These are phyloP conservation scores for Linnaemya vulpina DNA, from an alignment of 2,888 invertebrate genomes.

Conservation along the genomic window DNA sequence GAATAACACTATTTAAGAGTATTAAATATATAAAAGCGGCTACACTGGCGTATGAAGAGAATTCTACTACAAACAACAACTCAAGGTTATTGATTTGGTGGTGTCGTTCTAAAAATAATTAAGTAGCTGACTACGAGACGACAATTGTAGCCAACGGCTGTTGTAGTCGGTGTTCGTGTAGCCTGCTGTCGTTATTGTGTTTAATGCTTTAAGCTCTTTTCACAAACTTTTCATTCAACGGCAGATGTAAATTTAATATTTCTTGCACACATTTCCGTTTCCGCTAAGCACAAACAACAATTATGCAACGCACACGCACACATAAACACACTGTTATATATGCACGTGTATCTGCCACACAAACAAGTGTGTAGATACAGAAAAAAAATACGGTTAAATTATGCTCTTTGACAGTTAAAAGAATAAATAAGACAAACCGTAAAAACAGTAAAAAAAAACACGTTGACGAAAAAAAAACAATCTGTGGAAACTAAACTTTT, in stretches of 20 bases:
- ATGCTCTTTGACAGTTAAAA: slow-evolving; percentile 67
- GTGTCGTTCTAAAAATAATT: too few species aligned
- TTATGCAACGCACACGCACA: background rate
- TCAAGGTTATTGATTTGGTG: too few species aligned
- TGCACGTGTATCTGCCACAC: background rate
- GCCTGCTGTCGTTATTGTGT: too few species aligned
- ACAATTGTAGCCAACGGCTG: too few species aligned
- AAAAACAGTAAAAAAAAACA: slow-evolving; percentile 31
- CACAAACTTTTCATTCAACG: slow-evolving; percentile 3
- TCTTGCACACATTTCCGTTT: slow-evolving; percentile 58
- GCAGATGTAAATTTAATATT: slow-evolving; percentile 62
- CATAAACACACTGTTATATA: too few species aligned
- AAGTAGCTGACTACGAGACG: too few species aligned
- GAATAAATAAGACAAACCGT: slow-evolving; percentile 65
- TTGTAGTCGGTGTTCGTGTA: too few species aligned
- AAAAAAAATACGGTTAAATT: slow-evolving; percentile 49
- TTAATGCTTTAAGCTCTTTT: background rate
- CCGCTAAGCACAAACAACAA: slow-evolving; percentile 27
- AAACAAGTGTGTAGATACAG: background rate
- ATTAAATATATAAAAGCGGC: too few species aligned
- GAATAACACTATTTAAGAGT: too few species aligned
- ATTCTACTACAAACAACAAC: too few species aligned
- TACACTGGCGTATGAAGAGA: too few species aligned
- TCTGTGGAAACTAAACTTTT: slow-evolving; percentile 8
- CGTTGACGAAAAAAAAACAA: background rate